A percentile compares a stretch with the other conserved stretches of the same genome.
These are phyloP conservation scores for Aplidium turbinatum DNA, from an alignment of 23 tunicate species.

Conservation along the genomic window DNA sequence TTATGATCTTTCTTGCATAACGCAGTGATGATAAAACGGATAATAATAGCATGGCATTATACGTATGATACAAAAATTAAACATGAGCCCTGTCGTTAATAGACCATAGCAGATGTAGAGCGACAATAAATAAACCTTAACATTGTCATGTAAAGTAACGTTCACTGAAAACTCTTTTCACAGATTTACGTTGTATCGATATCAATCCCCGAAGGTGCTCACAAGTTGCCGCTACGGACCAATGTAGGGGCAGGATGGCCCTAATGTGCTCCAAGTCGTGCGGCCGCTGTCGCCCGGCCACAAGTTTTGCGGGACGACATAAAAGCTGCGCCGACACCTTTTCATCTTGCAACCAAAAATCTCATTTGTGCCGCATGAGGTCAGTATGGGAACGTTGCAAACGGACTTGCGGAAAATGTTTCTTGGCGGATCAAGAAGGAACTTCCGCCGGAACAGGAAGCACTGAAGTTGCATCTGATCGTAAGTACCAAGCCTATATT, in stretches of 20 bases:
- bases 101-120: too few relatives aligned
- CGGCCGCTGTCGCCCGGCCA: constrained; percentile 53
- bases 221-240: neutral
- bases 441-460: constrained; percentile 15
- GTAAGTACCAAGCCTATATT: too few relatives aligned
- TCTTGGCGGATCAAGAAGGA: constrained; percentile 48
- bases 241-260: constrained; percentile 35
- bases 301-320: neutral
- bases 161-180: neutral
- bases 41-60: too few relatives aligned
- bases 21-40: too few relatives aligned
- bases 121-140: too few relatives aligned
- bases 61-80: too few relatives aligned
- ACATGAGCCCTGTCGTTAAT: too few relatives aligned
- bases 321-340: constrained; percentile 26
- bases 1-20: too few relatives aligned
- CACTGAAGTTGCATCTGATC: too few relatives aligned
- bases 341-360: constrained; percentile 20
- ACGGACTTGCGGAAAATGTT: constrained; percentile 59
- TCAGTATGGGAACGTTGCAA: constrained; percentile 36
- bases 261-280: constrained; percentile 81
- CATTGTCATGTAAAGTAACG: neutral
- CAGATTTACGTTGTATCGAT: constrained; percentile 56
- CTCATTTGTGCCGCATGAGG: constrained; percentile 29
- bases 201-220: constrained; percentile 31